Evolutionary conservation across 1,140 invertebrate species (phyloP).

Genomic region (Drosophila yakuba): DNA sequence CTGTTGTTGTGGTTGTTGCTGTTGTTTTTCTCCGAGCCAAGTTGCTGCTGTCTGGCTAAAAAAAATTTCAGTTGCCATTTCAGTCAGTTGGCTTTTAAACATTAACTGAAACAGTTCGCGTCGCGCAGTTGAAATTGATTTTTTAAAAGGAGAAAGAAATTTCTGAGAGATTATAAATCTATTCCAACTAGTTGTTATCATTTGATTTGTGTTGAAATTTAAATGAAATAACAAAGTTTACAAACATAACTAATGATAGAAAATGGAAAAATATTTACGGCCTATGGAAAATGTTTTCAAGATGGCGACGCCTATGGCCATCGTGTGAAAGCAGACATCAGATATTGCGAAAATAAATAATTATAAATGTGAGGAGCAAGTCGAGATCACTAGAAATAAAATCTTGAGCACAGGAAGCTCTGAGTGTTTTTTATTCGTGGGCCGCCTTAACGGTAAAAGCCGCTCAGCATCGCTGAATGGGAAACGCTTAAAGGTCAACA

Average conservation of each 20-base stretch:
- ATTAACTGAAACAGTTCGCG: conserved; percentile 80
- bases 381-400: conserved; percentile 10
- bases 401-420: conserved; percentile 64
- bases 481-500: conserved; percentile 74
- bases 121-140: conserved; percentile 51
- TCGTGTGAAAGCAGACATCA: conserved; percentile 38
- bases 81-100: conserved; percentile 84
- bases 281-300: conserved; percentile 39
- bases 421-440: conserved; percentile 23
- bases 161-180: conserved; percentile 2
- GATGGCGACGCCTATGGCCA: conserved; percentile 39
- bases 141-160: conserved; percentile 20
- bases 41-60: conserved; percentile 48
- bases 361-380: background rate
- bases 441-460: conserved; percentile 73
- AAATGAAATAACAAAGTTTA: conserved; percentile 3
- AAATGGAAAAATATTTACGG: conserved; percentile 5
- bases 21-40: conserved; percentile 72
- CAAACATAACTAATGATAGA: conserved; percentile 4
- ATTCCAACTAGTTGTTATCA: conserved; percentile 14
- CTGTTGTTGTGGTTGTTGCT: conserved; percentile 41
- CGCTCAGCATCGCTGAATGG: conserved; percentile 56
- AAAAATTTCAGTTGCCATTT: conserved; percentile 73
- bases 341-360: conserved; percentile 24
- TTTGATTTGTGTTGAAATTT: conserved; percentile 10